Base-by-base conservation (phyloP, 2,888 invertebrate genomes). In the Agapetus fuscipes region DNA sequence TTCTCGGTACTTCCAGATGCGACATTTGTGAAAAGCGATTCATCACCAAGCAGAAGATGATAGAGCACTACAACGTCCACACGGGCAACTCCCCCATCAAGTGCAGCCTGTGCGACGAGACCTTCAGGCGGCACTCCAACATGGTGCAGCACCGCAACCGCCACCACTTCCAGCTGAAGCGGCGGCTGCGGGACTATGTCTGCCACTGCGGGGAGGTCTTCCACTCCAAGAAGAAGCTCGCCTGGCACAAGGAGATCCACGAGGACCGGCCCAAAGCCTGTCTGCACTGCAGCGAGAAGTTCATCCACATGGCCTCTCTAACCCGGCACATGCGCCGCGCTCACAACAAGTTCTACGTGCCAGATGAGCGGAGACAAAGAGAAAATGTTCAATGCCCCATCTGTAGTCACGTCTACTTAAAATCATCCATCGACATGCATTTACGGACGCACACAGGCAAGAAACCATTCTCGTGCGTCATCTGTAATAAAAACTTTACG, bases 161-260 rank as follows among this genome's bases (percentile, higher is more conserved):
- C 1, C 80, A 83, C 54, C 88, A 89, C 64, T 66, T 80, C 28
- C 76, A 80, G 49, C 71, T 82, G 56, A 80, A 81, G 56, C 72
- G 75, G 45, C 81, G 80, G 52, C 66, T 63, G 27, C 66, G 67
- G 57, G 84, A 84, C 58, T 83, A 72, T 57, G 78, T 83, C 48
- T 84, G 84, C 56, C 74, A 76, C 45, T 88, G 88, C 61, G 87
- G 88, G 27, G 81, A 82, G 50, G 78, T 87, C 41, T 78, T 86
- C 61, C 85, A 84, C 54, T 84, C 88, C 35, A 81, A 82, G 56
- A 85, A 85, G 50, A 87, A 87, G 60, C 74, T 88, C 49, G 75
- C 76, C 3, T 87, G 88, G 85, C 90, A 91, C 64, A 77, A 80
- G 54, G 89, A 89, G 62, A 83, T 82, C 3, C 90, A 90, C 64